Base-by-base conservation (phyloP, 2,797 vertebrate species). In the Clarias platycephalus region DNA sequence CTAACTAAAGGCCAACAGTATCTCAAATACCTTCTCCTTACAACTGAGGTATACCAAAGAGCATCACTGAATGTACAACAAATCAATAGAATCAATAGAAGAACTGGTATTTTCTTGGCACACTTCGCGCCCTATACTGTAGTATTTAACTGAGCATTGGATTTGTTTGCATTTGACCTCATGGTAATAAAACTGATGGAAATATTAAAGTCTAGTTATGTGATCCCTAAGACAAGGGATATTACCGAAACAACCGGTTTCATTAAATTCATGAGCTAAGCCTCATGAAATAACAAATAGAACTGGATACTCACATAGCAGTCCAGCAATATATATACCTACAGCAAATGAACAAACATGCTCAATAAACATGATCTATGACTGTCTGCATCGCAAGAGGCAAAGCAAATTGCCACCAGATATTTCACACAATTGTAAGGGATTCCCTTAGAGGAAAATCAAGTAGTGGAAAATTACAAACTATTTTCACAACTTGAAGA, bases 401-500 rank as follows among this genome's bases (percentile, higher is more conserved):
- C 34, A 60, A 60, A 37, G 16, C 5, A 70, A 57, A 53, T 2
- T 18, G 2, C 34, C 12, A 20, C 22, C 26, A 37, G 24, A 62
- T n/a, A 31, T 37, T 62, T 58, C 22, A 37, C 53, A 16, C 24
- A 53, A 71, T 34, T 68, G 34, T 70, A 68, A 40, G 16, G 15
- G 9, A 83, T 58, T 63, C 12, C 53, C 40, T 53, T 18, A 49
- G 31, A 85, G 55, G 16, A 75, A 70, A 44, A 67, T 58, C 49
- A 57, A 81, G 55, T 66, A 44, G 10, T 4, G 40, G 37, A 58
- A 76, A 81, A 76, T 74, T 37, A 75, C 37, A 75, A 62, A 74
- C 5, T 13, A 70, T 71, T 53, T 83, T 44, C 31, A 26, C 74
- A 20, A 68, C 86, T 79, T 57, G 67, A 40, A 68, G 86, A 87